Evolutionary conservation across 2,113 vertebrate genomes (phyloP).

Genomic region (Oreochromis aureus): DNA sequence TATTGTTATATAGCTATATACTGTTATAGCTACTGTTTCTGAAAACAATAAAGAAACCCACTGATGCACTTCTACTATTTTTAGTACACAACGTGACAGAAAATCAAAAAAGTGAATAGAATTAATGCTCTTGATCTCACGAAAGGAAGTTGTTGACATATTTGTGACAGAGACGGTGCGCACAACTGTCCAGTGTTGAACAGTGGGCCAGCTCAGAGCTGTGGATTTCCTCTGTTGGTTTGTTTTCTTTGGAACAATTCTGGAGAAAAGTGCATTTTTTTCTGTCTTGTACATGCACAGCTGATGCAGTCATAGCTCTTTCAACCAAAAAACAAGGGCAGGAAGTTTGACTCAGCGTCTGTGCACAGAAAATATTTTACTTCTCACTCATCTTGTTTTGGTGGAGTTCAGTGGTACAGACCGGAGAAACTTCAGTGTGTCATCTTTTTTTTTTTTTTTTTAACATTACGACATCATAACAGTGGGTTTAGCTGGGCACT

Average conservation of each 20-base stretch:
- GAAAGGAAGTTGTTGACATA: slow-evolving; percentile 37
- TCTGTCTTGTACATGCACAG: background rate
- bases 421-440: background rate
- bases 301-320: background rate
- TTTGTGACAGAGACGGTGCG: background rate
- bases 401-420: background rate
- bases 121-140: background rate
- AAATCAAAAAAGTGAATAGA: background rate
- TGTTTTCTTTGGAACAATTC: slow-evolving; percentile 27
- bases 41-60: background rate
- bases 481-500: background rate
- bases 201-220: background rate
- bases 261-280: background rate
- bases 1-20: background rate
- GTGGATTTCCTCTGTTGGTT: background rate
- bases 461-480: background rate
- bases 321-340: background rate
- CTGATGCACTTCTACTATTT: background rate
- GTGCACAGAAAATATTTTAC: background rate
- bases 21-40: background rate
- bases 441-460: background rate
- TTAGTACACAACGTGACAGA: background rate
- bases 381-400: background rate
- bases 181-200: background rate
- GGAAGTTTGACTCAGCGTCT: background rate